Conservation (phyloP, 2,113 vertebrate genomes). For the Sitta europaea region DNA sequence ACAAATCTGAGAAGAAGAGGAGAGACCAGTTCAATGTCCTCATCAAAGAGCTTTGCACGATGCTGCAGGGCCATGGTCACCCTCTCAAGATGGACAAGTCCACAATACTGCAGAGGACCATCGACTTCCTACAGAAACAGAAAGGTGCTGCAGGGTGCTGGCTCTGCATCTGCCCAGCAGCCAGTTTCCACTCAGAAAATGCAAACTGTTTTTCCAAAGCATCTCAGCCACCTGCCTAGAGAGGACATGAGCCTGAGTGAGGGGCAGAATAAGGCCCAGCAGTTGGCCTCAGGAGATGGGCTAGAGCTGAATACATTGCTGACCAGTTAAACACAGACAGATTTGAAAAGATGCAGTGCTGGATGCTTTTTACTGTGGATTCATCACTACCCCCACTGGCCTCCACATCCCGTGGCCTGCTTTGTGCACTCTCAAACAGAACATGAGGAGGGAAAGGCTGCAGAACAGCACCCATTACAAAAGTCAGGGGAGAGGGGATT, state of each 20-base stretch:
- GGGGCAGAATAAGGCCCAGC: not conserved
- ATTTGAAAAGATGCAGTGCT: not conserved
- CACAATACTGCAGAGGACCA: conserved; percentile 80
- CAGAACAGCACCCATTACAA: not conserved
- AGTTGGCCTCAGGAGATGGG: not conserved
- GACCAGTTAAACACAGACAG: not conserved
- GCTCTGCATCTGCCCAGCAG: not conserved
- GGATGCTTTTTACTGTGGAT: not conserved
- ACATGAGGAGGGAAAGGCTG: not conserved
- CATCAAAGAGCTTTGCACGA: conserved; percentile 82
- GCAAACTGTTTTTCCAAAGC: not conserved
- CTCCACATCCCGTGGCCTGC: not conserved
- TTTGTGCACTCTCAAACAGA: not conserved
- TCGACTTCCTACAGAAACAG: conserved; percentile 83
- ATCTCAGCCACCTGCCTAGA: not conserved
- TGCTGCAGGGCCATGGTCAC: conserved; percentile 84
- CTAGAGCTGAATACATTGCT: not conserved
- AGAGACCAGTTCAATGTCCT: conserved; percentile 83
- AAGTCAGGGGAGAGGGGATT: not conserved
- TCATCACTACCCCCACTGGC: not conserved
- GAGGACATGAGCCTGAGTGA: not conserved
- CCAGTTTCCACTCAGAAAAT: not conserved
- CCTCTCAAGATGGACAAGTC: conserved; percentile 85
- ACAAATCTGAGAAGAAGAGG: conserved; percentile 85
- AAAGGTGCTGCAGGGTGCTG: conserved; percentile 76